phyloP scores from a whole-genome alignment of 2,797 vertebrate genomes.

The Enteromius argenteus region DNA sequence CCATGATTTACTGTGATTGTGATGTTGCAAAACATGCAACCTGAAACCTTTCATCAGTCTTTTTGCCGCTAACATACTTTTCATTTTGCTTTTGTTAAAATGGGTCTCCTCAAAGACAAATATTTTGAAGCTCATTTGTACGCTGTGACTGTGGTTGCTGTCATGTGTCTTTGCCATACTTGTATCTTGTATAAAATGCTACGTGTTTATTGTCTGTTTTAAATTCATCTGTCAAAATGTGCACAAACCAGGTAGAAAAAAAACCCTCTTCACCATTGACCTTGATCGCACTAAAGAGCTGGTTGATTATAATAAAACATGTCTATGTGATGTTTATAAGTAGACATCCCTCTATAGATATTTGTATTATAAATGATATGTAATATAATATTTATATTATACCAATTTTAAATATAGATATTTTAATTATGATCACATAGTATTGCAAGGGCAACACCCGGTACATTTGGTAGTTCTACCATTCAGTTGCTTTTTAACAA shows the following conservation, averaged over 20 bases:
- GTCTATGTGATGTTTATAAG: neutral
- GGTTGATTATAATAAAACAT: neutral
- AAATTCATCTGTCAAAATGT: neutral
- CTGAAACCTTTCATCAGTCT: neutral
- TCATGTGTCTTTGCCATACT: neutral
- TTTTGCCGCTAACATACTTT: neutral
- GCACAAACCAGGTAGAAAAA: conserved; percentile 2
- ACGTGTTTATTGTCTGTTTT: conserved; percentile 8
- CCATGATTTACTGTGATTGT: neutral
- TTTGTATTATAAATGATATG: neutral
- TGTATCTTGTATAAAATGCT: neutral
- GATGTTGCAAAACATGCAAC: neutral
- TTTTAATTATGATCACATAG: neutral
- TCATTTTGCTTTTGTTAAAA: conserved; percentile 9
- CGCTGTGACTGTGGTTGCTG: neutral
- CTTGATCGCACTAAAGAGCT: neutral
- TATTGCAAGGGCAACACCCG: neutral
- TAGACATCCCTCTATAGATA: neutral
- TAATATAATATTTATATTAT: neutral
- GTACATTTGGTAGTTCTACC: neutral
- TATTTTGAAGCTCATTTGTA: neutral
- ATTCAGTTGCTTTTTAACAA: neutral
- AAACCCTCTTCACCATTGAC: neutral
- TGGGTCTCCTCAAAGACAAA: neutral
- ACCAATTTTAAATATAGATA: neutral